Evolutionary conservation across 2,888 invertebrate species (phyloP).

Genomic region (Andricus curvator): DNA sequence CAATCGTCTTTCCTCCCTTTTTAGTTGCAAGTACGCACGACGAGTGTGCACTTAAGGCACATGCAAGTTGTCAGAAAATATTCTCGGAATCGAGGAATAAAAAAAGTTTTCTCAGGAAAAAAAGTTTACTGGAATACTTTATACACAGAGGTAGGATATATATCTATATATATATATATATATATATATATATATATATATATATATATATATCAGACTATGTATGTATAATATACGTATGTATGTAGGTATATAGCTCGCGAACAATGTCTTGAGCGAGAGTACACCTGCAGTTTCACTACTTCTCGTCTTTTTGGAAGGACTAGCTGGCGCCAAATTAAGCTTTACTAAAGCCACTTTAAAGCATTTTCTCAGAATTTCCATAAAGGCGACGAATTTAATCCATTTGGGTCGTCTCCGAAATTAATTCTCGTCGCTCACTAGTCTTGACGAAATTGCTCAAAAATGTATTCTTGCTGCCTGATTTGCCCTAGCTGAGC

Average conservation of each 20-base stretch:
- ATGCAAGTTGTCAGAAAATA: neutral
- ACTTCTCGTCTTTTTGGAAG: slow-evolving; percentile 5
- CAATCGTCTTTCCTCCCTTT: neutral
- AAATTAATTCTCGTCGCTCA: slow-evolving; percentile 31
- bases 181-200: too few species aligned
- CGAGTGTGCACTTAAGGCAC: slow-evolving; percentile 4
- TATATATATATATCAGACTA: too few species aligned
- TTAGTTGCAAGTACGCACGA: neutral
- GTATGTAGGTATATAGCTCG: neutral
- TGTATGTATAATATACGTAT: neutral
- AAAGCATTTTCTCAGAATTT: slow-evolving; percentile 27
- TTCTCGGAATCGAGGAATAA: slow-evolving; percentile 4
- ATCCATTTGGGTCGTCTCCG: slow-evolving; percentile 17
- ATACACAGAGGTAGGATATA: neutral
- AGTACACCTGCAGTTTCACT: slow-evolving; percentile 28
- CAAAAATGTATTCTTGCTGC: neutral
- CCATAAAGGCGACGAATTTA: slow-evolving; percentile 26
- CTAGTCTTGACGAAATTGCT: slow-evolving; percentile 9
- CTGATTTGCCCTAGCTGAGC: neutral
- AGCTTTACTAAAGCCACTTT: slow-evolving; percentile 30
- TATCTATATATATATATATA: too few species aligned
- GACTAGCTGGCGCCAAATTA: slow-evolving; percentile 35
- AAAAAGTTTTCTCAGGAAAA: neutral
- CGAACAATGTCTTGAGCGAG: slow-evolving; percentile 13
- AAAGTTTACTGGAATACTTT: slow-evolving; percentile 6